These are phyloP conservation scores for Apamea crenata DNA, from an alignment of 2,888 invertebrate species.

Conservation along the genomic window DNA sequence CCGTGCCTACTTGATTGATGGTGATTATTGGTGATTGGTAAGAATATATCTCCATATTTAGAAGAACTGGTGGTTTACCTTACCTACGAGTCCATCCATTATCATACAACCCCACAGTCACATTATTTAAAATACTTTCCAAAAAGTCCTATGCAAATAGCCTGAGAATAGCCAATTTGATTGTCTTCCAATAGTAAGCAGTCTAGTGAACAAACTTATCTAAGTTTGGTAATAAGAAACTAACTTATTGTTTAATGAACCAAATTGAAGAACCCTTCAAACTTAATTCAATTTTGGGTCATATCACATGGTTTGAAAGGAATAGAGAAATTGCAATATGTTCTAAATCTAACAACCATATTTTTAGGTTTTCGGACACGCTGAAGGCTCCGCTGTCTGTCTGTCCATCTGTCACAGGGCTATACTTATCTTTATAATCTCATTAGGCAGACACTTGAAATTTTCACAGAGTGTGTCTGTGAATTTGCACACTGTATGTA, in stretches of 20 bases:
- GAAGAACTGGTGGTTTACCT: too few relatives aligned
- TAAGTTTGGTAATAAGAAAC: slow-evolving; percentile 51
- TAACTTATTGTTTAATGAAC: slow-evolving; percentile 57
- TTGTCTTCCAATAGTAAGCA: slow-evolving; percentile 28
- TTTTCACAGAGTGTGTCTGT: too few relatives aligned
- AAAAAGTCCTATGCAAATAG: background rate
- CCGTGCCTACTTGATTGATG: background rate
- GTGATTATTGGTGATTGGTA: background rate
- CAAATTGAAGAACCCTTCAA: slow-evolving; percentile 31
- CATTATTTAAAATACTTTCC: background rate
- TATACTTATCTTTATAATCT: too few relatives aligned
- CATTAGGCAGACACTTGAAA: too few relatives aligned
- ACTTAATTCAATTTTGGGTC: slow-evolving; percentile 10
- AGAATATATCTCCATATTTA: background rate
- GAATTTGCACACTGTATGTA: too few relatives aligned
- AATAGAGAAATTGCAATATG: background rate
- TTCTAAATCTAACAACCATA: background rate
- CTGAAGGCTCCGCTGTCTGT: background rate
- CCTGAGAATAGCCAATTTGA: slow-evolving; percentile 14
- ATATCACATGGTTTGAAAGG: background rate
- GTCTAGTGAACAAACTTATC: slow-evolving; percentile 57
- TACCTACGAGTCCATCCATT: background rate
- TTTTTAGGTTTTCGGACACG: too few relatives aligned
- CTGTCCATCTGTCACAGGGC: background rate
- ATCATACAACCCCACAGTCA: background rate